These are phyloP conservation scores for Bombus sylvicola DNA, from an alignment of 1,140 invertebrate genomes.

Conservation along the genomic window DNA sequence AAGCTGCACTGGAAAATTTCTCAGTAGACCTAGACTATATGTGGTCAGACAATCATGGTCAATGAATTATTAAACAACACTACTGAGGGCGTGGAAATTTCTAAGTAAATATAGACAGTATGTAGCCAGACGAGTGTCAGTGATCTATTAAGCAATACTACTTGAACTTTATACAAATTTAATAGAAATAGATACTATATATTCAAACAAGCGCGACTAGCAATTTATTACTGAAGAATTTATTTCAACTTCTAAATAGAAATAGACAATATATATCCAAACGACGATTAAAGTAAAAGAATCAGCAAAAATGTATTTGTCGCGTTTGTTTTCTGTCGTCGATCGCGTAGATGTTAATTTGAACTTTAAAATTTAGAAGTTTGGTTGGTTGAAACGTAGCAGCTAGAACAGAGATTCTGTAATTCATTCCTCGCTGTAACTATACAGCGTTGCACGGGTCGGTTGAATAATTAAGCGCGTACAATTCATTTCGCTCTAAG, in stretches of 20 bases:
- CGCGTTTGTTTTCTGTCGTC: too few species aligned
- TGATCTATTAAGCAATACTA: neutral
- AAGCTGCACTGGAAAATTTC: neutral
- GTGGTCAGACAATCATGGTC: neutral
- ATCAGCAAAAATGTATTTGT: too few species aligned
- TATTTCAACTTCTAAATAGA: too few species aligned
- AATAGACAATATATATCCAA: too few species aligned
- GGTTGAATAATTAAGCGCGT: neutral
- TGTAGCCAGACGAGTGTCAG: neutral
- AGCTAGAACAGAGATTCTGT: neutral
- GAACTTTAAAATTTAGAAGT: neutral
- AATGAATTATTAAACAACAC: neutral
- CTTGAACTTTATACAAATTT: too few species aligned
- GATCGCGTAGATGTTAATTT: neutral
- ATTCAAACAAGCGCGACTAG: neutral
- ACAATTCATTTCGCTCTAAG: neutral
- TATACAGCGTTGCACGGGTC: neutral
- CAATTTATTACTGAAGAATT: too few species aligned
- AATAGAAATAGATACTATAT: neutral
- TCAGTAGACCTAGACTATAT: too few species aligned
- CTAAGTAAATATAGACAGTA: neutral
- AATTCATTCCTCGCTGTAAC: neutral
- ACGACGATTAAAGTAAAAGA: too few species aligned
- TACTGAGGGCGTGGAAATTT: neutral
- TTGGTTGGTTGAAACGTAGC: neutral